A percentile compares a stretch with the other conserved stretches of the same genome.
phyloP scores from a whole-genome alignment of 2,888 invertebrate species.

The Leuctra nigra region DNA sequence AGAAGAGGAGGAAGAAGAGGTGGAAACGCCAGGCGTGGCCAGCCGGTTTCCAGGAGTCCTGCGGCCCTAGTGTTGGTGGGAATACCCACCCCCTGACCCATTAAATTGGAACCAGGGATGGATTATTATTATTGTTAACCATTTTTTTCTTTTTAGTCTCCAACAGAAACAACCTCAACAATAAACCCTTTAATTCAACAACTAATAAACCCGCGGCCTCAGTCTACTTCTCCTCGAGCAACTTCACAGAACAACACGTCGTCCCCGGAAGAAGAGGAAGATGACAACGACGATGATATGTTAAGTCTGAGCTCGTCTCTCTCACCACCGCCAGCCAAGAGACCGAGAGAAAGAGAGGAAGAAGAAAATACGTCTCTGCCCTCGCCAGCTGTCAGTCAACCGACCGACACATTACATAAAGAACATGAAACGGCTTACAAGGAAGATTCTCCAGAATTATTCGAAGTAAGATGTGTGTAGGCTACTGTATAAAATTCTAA shows the following conservation, averaged over 20 bases:
- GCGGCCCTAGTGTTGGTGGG: too few species aligned
- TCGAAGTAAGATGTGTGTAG: slow-evolving; percentile 7
- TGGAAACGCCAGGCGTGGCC: too few species aligned
- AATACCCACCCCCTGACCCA: too few species aligned
- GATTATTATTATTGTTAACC: not conserved
- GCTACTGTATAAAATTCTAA: too few species aligned
- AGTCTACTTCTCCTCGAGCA: slow-evolving; percentile 6
- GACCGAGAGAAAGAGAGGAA: slow-evolving; percentile 16
- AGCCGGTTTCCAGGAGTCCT: too few species aligned
- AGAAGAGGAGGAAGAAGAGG: too few species aligned
- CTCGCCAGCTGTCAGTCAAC: not conserved
- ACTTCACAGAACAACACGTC: slow-evolving; percentile 11
- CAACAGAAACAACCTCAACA: not conserved
- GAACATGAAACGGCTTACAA: not conserved
- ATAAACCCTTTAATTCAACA: slow-evolving; percentile 7
- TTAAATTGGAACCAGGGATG: too few species aligned
- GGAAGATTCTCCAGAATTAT: slow-evolving; percentile 3
- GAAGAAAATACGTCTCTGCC: not conserved
- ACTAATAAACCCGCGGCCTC: slow-evolving; percentile 3
- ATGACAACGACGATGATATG: slow-evolving; percentile 24
- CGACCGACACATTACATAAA: not conserved
- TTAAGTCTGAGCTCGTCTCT: slow-evolving; percentile 22
- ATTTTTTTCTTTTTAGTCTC: not conserved
- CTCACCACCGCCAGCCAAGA: slow-evolving; percentile 26
- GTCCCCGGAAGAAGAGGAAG: slow-evolving; percentile 20